These are phyloP conservation scores for Ormyrus thymus DNA, from an alignment of 2,888 invertebrate genomes.

Conservation along the genomic window DNA sequence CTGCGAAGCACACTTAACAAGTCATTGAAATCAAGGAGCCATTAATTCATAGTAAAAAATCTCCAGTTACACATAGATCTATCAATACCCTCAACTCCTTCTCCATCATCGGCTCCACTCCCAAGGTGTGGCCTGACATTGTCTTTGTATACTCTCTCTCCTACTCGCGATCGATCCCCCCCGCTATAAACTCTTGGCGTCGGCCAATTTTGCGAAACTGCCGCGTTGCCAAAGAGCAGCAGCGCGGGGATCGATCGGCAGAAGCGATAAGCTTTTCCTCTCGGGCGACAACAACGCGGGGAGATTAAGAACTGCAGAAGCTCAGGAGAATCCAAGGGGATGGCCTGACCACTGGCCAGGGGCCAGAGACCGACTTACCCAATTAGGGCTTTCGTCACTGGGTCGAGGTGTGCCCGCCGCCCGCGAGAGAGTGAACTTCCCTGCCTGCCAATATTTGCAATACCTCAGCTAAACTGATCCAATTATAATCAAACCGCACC, in stretches of 20 bases:
- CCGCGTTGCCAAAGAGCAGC: constrained; percentile 48
- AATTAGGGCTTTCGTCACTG: constrained; percentile 73
- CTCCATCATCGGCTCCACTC: not conserved
- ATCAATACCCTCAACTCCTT: too few species aligned
- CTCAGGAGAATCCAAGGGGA: constrained; percentile 5
- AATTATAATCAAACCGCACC: constrained; percentile 68
- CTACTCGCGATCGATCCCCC: constrained; percentile 28
- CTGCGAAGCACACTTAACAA: too few species aligned
- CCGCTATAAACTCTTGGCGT: not conserved
- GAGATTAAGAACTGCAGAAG: not conserved
- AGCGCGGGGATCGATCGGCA: not conserved
- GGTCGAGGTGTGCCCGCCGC: constrained; percentile 27
- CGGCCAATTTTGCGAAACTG: constrained; percentile 48
- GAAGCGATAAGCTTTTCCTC: constrained; percentile 54
- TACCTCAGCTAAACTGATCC: constrained; percentile 69
- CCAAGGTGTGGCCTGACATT: constrained; percentile 23
- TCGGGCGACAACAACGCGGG: not conserved
- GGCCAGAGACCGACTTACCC: constrained; percentile 73
- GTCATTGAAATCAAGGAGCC: too few species aligned
- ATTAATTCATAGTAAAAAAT: too few species aligned
- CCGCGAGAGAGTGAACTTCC: constrained; percentile 61
- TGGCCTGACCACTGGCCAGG: constrained; percentile 62
- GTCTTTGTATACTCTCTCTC: not conserved
- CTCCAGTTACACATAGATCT: too few species aligned
- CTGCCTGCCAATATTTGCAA: constrained; percentile 73